Evolutionary conservation across 2,888 invertebrate species (phyloP).

Genomic region (Dusona sp.): DNA sequence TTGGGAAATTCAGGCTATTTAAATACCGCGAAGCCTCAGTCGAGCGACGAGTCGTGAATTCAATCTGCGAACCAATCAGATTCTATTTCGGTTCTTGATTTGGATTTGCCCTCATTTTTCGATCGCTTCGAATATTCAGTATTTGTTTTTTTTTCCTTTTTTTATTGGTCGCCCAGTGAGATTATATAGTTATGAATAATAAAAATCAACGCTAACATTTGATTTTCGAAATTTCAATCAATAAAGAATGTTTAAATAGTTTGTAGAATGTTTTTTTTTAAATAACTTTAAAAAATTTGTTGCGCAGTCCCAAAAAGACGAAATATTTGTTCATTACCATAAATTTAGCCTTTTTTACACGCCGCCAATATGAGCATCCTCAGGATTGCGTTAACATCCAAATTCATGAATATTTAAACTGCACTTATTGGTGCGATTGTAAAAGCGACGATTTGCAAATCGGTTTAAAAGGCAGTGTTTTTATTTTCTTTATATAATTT

Average conservation of each 20-base stretch:
- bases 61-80: conserved; percentile 74
- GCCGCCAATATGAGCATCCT: neutral
- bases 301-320: neutral
- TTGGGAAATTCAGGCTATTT: conserved; percentile 70
- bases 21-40: conserved; percentile 76
- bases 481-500: conserved; percentile 19
- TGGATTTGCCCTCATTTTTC: conserved; percentile 69
- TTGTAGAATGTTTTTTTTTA: neutral
- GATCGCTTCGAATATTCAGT: conserved; percentile 64
- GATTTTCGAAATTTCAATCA: neutral
- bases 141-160: conserved; percentile 2
- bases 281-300: neutral
- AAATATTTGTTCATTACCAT: neutral
- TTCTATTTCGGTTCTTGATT: conserved; percentile 75
- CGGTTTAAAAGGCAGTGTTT: conserved; percentile 15
- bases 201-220: neutral
- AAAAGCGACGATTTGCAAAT: conserved; percentile 29
- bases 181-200: neutral
- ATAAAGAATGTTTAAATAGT: neutral
- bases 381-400: conserved; percentile 11
- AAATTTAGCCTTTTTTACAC: conserved; percentile 1
- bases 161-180: neutral
- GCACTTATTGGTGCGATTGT: conserved; percentile 27
- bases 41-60: conserved; percentile 68
- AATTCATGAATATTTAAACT: conserved; percentile 52